These are phyloP conservation scores for Centropristis striata DNA, from an alignment of 2,113 vertebrate genomes.

Conservation along the genomic window DNA sequence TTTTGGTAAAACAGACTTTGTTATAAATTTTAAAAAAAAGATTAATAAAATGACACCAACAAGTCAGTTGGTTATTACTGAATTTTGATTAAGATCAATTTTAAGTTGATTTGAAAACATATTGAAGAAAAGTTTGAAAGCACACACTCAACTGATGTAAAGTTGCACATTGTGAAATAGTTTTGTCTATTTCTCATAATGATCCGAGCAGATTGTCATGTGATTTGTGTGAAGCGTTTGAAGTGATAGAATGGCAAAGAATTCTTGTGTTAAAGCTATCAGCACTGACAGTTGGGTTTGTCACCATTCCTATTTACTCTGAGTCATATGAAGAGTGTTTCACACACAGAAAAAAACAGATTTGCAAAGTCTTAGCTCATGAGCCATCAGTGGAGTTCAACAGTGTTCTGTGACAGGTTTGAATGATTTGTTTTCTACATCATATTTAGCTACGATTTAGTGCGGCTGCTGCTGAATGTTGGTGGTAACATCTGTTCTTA, in stretches of 20 bases:
- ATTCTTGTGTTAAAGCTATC: constrained; percentile 45
- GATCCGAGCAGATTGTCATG: constrained; percentile 39
- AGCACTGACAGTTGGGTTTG: constrained; percentile 57
- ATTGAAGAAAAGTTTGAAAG: constrained; percentile 34
- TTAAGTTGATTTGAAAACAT: constrained; percentile 34
- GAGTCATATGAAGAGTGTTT: constrained; percentile 55
- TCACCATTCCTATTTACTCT: constrained; percentile 78
- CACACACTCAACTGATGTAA: constrained; percentile 73
- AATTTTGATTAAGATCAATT: constrained; percentile 22
- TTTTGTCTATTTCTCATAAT: constrained; percentile 68
- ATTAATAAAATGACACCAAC: neutral
- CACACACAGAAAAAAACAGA: constrained; percentile 47
- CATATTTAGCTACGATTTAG: constrained; percentile 25
- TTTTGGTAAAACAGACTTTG: neutral
- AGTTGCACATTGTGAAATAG: constrained; percentile 81
- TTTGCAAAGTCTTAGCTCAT: constrained; percentile 79
- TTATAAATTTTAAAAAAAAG: no score
- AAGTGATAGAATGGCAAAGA: constrained; percentile 59
- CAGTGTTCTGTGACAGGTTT: constrained; percentile 43
- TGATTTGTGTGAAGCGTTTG: constrained; percentile 63
- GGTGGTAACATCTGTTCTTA: constrained; percentile 42
- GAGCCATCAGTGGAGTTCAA: constrained; percentile 60
- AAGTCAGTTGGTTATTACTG: constrained; percentile 16
- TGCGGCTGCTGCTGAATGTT: constrained; percentile 25
- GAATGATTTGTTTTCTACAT: constrained; percentile 62